Conservation (phyloP, 2,797 vertebrate genomes). For the Yasuhikotakia modesta region DNA sequence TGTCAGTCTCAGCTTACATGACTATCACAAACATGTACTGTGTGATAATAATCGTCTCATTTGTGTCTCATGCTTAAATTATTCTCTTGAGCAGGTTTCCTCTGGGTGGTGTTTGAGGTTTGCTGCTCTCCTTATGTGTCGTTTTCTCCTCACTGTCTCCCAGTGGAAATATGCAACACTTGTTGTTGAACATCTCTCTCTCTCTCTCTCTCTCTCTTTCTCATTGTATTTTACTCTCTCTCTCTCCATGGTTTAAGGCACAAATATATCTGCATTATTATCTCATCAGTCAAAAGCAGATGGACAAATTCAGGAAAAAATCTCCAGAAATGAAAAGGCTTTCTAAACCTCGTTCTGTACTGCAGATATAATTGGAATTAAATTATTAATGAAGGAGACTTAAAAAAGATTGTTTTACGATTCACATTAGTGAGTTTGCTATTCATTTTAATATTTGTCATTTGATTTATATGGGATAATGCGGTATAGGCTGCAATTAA, state of each 20-base stretch:
- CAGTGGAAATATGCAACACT: slow-evolving; percentile 62
- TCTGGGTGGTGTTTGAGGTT: neutral
- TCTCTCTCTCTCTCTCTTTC: neutral
- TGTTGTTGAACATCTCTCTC: neutral
- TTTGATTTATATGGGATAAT: slow-evolving; percentile 93
- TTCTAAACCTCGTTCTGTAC: slow-evolving; percentile 74
- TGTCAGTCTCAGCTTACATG: too few species aligned
- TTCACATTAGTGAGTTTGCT: slow-evolving; percentile 89
- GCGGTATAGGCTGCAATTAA: slow-evolving; percentile 88
- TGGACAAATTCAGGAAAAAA: slow-evolving; percentile 53
- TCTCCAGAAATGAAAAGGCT: slow-evolving; percentile 66
- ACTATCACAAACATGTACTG: too few species aligned
- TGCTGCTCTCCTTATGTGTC: neutral
- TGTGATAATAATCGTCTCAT: too few species aligned
- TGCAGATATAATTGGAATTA: slow-evolving; percentile 89
- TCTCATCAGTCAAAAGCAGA: slow-evolving; percentile 63
- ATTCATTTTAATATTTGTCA: slow-evolving; percentile 92
- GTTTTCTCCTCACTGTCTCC: slow-evolving; percentile 63
- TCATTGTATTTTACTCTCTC: neutral
- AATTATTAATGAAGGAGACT: slow-evolving; percentile 91
- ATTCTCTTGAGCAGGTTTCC: neutral
- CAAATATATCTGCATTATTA: slow-evolving; percentile 66
- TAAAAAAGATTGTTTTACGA: slow-evolving; percentile 91
- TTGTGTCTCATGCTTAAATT: neutral
- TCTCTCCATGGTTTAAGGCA: slow-evolving; percentile 26